Evolutionary conservation across 2,113 vertebrate genomes (phyloP).

Genomic region (Hippolais icterina): DNA sequence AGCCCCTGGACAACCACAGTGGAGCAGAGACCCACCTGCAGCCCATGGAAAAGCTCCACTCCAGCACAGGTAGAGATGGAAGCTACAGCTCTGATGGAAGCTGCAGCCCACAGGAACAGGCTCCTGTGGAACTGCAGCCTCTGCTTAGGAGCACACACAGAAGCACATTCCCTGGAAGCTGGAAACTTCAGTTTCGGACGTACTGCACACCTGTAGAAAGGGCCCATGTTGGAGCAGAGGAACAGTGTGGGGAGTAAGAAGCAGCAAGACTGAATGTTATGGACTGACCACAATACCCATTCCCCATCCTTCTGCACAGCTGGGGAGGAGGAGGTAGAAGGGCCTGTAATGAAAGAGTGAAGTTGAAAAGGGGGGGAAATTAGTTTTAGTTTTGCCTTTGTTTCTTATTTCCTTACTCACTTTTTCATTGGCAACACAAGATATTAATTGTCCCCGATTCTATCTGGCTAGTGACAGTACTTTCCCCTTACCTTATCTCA

Average conservation of each 20-base stretch:
- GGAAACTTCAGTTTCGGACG: background rate
- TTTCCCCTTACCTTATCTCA: background rate
- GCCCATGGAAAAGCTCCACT: rapidly evolving
- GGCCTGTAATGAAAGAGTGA: background rate
- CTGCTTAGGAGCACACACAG: background rate
- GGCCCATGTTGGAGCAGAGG: background rate
- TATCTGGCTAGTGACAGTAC: background rate
- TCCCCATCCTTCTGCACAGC: background rate
- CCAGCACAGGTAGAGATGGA: rapidly evolving
- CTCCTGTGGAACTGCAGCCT: background rate
- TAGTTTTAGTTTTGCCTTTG: background rate
- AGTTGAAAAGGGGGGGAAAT: background rate
- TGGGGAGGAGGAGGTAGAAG: background rate
- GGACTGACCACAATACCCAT: background rate
- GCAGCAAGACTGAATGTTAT: background rate
- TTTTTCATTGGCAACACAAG: background rate
- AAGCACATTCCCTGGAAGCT: background rate
- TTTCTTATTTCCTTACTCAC: background rate
- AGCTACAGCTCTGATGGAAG: background rate
- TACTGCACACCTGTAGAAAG: background rate
- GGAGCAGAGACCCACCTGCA: background rate
- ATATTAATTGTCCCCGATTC: background rate
- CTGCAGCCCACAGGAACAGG: background rate
- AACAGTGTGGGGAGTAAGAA: background rate
- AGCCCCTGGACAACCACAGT: background rate